Base-by-base conservation (phyloP, 2,113 vertebrate genomes). In the Potamarius usumacintae region DNA sequence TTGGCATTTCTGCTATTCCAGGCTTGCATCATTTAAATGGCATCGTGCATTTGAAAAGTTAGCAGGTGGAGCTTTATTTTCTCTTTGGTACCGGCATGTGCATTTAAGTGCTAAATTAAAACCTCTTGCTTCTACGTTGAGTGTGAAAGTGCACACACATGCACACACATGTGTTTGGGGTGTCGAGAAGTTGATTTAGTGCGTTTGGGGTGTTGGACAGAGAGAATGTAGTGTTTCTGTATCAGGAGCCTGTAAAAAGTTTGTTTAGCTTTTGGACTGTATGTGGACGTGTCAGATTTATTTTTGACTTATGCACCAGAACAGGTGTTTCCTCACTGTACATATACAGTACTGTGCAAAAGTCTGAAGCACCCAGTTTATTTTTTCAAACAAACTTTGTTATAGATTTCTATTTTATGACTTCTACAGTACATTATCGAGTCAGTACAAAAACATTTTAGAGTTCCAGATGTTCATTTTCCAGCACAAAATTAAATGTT, bases 271-370 rank as follows among this genome's bases (percentile, higher is more conserved):
- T 89, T 88, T 76, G 92, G 89, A 91, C 87, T 85, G 86, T 3
- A 42, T 87, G 85, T 85, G 85, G 53, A 76, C 8, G 55, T 67
- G 82, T 86, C 83, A 83, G 25, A 91, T 94, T 95, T 93, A 90
- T 94, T 93, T 94, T 92, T 85, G 34, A 79, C 90, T 94, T 92
- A 92, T 93, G 92, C 91, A 92, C 92, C 92, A 91, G 92, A 93
- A 90, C 93, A 94, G 93, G 92, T 94, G 92, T 91, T 94, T 93
- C 94, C 94, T 90, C 72, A 85, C 90, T 85, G 91, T 85, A 94
- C 91, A 87, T 93, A 90, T 92, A 92, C 86, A 88, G 42, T 91
- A 62, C 63, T 82, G 74, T 42, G 42, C 42, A 42, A 42, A 42
- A 42, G 42, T 42, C 42, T 42, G 42, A 42, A 42, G 42, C 42